phyloP scores from a whole-genome alignment of 2,888 invertebrate species.

The Cyaniris semiargus region DNA sequence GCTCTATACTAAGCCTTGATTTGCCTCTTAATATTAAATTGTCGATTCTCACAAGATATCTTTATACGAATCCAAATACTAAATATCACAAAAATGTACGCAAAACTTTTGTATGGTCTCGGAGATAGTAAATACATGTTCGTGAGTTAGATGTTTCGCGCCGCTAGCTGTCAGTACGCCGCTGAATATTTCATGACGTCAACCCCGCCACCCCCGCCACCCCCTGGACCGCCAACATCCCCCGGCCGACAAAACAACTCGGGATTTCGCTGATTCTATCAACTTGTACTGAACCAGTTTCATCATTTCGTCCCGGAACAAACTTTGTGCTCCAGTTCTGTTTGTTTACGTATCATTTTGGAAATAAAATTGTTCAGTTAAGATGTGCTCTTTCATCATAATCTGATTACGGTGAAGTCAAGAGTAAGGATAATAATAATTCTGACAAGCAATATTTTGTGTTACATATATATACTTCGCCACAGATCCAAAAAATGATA shows the following conservation, averaged over 20 bases:
- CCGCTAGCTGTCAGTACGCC: conserved; percentile 58
- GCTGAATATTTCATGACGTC: conserved; percentile 56
- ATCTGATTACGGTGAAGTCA: too few relatives aligned
- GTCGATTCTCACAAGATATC: not conserved
- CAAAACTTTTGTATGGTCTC: not conserved
- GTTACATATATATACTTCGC: too few relatives aligned
- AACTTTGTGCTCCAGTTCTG: not conserved
- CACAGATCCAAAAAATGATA: too few relatives aligned
- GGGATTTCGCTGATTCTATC: conserved; percentile 11
- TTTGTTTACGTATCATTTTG: not conserved
- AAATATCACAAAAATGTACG: not conserved
- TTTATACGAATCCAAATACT: not conserved
- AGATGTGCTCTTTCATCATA: too few relatives aligned
- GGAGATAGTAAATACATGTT: not conserved
- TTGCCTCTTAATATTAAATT: not conserved
- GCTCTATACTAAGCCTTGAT: too few relatives aligned
- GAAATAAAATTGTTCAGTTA: not conserved
- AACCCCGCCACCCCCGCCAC: too few relatives aligned
- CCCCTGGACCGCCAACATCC: not conserved
- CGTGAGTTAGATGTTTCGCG: conserved; percentile 47
- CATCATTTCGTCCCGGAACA: conserved; percentile 8
- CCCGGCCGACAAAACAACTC: not conserved
- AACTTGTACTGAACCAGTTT: conserved; percentile 13
- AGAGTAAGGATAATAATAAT: too few relatives aligned
- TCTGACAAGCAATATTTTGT: too few relatives aligned